Evolutionary conservation across 1,140 invertebrate genomes (phyloP).

Genomic region (Drosophila seguyi): DNA sequence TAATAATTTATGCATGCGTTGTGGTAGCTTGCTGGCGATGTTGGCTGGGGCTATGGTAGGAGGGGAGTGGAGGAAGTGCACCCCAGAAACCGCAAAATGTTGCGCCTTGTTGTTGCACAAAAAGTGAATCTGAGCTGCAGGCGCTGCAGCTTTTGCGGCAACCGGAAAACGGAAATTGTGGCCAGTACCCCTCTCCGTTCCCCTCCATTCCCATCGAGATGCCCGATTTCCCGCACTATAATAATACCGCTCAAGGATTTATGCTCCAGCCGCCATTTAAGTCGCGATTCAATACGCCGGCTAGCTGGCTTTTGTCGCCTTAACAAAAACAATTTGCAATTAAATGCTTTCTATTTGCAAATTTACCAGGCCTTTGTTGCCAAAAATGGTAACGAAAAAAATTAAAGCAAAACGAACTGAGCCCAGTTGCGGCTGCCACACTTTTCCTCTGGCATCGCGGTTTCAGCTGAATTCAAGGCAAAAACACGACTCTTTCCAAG

Average conservation of each 20-base stretch:
- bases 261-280: constrained; percentile 64
- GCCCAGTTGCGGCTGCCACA: neutral
- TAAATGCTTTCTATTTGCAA: constrained; percentile 46
- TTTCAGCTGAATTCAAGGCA: neutral
- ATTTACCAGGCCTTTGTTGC: constrained; percentile 18
- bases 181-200: constrained; percentile 38
- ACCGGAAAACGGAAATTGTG: constrained; percentile 82
- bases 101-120: constrained; percentile 65
- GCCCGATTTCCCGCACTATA: constrained; percentile 39
- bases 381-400: constrained; percentile 5
- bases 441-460: constrained; percentile 3
- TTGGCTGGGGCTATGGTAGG: neutral
- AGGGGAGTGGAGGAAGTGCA: constrained; percentile 27
- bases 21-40: constrained; percentile 63
- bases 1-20: constrained; percentile 83
- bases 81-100: constrained; percentile 73
- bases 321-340: constrained; percentile 59
- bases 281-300: constrained; percentile 41
- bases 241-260: constrained; percentile 59
- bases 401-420: neutral
- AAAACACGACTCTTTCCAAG: neutral
- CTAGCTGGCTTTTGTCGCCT: constrained; percentile 38
- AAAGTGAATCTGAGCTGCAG: constrained; percentile 82
- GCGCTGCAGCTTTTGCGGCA: constrained; percentile 43
- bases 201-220: constrained; percentile 28